Evolutionary conservation across 1,140 invertebrate genomes (phyloP).

Genomic region (Phenacoccus solenopsis): DNA sequence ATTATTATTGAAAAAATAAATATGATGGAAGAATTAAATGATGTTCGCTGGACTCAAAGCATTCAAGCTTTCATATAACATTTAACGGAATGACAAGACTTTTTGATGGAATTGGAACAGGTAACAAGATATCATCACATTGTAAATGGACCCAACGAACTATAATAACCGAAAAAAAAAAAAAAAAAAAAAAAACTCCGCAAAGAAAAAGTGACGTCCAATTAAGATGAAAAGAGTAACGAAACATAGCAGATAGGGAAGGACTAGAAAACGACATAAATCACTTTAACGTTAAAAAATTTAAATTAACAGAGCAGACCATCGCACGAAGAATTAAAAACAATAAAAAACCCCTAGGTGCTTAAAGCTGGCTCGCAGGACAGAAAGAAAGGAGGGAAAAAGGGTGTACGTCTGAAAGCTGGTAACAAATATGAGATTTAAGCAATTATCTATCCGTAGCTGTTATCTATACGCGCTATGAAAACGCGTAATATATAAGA

Average conservation of each 20-base stretch:
- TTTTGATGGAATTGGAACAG: no score
- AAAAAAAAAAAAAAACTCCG: neutral
- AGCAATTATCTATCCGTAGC: slow-evolving; percentile 9
- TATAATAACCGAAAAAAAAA: neutral
- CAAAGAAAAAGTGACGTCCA: neutral
- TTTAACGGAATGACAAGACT: no score
- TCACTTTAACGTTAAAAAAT: neutral
- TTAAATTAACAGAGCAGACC: neutral
- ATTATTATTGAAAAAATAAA: no score
- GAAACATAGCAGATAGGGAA: neutral
- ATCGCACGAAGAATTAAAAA: neutral
- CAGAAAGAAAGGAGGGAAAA: neutral
- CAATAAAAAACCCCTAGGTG: slow-evolving; percentile 1
- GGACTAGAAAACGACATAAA: neutral
- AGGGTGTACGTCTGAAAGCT: neutral
- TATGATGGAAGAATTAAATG: no score
- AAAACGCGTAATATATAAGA: neutral
- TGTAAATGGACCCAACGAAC: no score
- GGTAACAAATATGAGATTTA: slow-evolving; percentile 10
- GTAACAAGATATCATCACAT: no score
- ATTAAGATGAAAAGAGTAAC: no score
- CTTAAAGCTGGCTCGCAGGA: neutral
- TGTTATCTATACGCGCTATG: neutral
- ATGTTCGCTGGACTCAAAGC: no score
- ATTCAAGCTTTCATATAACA: no score